Base-by-base conservation (phyloP, 2,113 vertebrate genomes). In the Sapayoa aenigma region DNA sequence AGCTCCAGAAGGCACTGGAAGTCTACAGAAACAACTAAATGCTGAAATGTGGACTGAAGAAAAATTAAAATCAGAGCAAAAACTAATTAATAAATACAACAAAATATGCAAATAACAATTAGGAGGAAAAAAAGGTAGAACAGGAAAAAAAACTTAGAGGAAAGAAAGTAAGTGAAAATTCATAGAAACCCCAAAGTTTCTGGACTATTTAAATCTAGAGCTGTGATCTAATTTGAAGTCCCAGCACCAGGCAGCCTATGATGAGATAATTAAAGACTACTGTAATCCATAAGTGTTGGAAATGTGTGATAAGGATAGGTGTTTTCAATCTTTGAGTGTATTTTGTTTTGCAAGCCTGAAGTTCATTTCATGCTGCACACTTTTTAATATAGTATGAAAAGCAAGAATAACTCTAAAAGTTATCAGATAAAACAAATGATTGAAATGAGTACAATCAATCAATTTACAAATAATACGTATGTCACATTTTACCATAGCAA, bases 81-180 rank as follows among this genome's bases (percentile, higher is more conserved):
- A 83, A 2, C 5, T 39, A 75, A 60, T 68, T 41, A 52, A 72
- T 63, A 80, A 69, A 28, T 59, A 14, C 6, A 44, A 6, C 4
- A 60, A 58, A 75, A 63, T 17, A 22, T 82, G 17, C 16, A 84
- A 69, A 31, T 56, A 56, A 24, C 28, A 46, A 1, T 55, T 67
- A 11, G 9, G 1, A 5, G 1, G 9, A 1, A n/a, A 52, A 59
- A 25, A 28, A 41, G 8, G 8, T 41, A n/a, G 14, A 2, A 4
- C 11, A 44, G n/a, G 25, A 46, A 28, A 56, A 35, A 12, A 41
- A 21, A 6, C 4, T 22, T 47, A 20, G 72, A 76, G 30, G 31
- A 62, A 74, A 56, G 18, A 2, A 78, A 84, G 14, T 4, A 87
- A 80, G 5, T 67, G 30, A 75, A 82, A 75, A 82, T n/a, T 35